Conservation (phyloP, 2,888 invertebrate species). For the Thera britannica region DNA sequence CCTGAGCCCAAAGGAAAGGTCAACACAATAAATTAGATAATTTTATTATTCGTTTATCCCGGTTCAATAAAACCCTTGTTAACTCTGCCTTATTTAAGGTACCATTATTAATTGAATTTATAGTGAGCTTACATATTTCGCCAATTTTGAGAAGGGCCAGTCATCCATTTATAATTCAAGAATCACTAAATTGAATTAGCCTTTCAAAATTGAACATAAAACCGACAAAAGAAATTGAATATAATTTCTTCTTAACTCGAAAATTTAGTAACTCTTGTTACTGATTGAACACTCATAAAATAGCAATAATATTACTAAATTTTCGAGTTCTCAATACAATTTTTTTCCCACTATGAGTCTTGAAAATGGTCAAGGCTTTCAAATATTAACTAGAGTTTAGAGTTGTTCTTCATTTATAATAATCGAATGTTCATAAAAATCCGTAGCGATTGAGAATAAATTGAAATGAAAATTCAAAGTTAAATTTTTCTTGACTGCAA, state of each 20-base stretch:
- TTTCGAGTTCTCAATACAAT: no score
- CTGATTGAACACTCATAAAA: no score
- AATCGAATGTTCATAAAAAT: no score
- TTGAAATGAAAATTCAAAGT: no score
- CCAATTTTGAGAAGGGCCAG: constrained; percentile 21
- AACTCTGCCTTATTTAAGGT: constrained; percentile 45
- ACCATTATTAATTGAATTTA: constrained; percentile 49
- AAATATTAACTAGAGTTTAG: no score
- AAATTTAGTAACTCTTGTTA: no score
- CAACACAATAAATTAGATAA: constrained; percentile 37
- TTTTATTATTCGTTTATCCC: constrained; percentile 42
- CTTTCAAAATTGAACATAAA: not conserved
- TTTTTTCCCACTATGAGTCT: no score
- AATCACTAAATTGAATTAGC: constrained; percentile 22
- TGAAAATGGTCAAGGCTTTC: no score
- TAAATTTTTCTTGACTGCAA: not conserved
- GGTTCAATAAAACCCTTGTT: constrained; percentile 48
- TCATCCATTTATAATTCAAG: constrained; percentile 28
- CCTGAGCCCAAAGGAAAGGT: not conserved
- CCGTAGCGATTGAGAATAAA: no score
- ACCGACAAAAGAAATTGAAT: not conserved
- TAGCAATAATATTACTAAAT: no score
- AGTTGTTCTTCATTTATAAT: no score
- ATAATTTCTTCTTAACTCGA: not conserved
- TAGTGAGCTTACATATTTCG: constrained; percentile 41